Evolutionary conservation across 2,888 invertebrate genomes (phyloP).

Genomic region (Stomorhina lunata): DNA sequence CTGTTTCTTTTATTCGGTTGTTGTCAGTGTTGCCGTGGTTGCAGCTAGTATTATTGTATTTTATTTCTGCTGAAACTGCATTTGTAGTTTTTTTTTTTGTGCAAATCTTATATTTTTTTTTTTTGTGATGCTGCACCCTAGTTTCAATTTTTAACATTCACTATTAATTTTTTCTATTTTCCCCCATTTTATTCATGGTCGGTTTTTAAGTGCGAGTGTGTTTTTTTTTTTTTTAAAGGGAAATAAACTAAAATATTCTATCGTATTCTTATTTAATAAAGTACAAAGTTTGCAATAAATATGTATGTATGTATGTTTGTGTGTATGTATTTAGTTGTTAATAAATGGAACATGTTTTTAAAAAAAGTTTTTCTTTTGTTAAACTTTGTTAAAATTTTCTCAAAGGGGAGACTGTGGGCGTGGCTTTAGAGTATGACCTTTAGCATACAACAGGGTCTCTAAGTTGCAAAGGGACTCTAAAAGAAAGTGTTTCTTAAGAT

Average conservation of each 20-base stretch:
- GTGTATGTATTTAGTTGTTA: background rate
- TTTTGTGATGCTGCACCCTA: conserved; percentile 52
- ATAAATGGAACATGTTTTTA: conserved; percentile 31
- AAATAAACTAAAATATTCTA: background rate
- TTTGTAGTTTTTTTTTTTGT: conserved; percentile 28
- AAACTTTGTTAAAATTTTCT: background rate
- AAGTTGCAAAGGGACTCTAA: too few species aligned
- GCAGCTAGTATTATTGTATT: conserved; percentile 28
- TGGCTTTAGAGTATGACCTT: background rate
- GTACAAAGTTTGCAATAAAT: conserved; percentile 12
- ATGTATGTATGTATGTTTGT: too few species aligned
- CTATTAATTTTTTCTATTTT: background rate
- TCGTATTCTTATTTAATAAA: conserved; percentile 15
- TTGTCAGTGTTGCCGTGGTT: background rate
- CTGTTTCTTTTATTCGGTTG: background rate
- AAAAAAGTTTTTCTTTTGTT: background rate
- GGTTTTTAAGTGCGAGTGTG: background rate
- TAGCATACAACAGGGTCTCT: too few species aligned
- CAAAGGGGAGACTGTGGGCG: background rate
- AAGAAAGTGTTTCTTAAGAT: too few species aligned
- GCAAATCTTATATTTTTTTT: too few species aligned
- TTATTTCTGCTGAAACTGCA: conserved; percentile 23
- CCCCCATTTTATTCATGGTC: background rate
- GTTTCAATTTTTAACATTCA: conserved; percentile 24
- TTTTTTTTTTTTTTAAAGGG: background rate